These are phyloP conservation scores for Aphodius sticticus DNA, from an alignment of 2,888 invertebrate species.

Conservation along the genomic window DNA sequence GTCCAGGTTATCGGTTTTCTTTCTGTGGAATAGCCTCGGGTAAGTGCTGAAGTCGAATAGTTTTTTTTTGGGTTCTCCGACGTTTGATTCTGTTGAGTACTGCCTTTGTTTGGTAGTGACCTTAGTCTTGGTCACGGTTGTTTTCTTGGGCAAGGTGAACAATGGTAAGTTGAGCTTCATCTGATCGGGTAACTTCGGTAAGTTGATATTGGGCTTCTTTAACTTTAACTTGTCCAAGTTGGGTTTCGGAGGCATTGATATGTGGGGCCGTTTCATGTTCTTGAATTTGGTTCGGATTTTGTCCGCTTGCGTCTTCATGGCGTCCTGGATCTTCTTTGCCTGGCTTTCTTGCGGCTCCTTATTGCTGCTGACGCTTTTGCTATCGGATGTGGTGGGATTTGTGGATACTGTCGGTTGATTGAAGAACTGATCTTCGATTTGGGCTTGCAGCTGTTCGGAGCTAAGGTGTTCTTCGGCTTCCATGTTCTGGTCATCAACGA, in stretches of 20 bases:
- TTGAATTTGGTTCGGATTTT: conserved; percentile 69
- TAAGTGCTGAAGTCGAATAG: conserved; percentile 80
- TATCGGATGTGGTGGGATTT: conserved; percentile 35
- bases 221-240: conserved; percentile 62
- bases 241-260: conserved; percentile 67
- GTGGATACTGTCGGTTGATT: conserved; percentile 53
- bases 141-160: conserved; percentile 58
- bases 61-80: conserved; percentile 65
- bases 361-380: conserved; percentile 36
- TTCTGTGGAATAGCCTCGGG: conserved; percentile 71
- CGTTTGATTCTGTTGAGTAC: conserved; percentile 63
- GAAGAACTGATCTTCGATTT: conserved; percentile 67
- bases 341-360: conserved; percentile 53
- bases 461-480: conserved; percentile 50
- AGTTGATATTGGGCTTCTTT: conserved; percentile 67
- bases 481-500: conserved; percentile 58
- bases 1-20: conserved; percentile 60
- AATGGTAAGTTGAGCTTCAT: conserved; percentile 70
- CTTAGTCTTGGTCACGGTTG: conserved; percentile 55
- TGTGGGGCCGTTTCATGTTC: conserved; percentile 64
- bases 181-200: conserved; percentile 70
- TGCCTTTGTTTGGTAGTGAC: conserved; percentile 54
- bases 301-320: conserved; percentile 74
- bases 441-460: conserved; percentile 65
- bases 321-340: conserved; percentile 67